phyloP scores from a whole-genome alignment of 2,113 vertebrate species.

The Chaetodon auriga region DNA sequence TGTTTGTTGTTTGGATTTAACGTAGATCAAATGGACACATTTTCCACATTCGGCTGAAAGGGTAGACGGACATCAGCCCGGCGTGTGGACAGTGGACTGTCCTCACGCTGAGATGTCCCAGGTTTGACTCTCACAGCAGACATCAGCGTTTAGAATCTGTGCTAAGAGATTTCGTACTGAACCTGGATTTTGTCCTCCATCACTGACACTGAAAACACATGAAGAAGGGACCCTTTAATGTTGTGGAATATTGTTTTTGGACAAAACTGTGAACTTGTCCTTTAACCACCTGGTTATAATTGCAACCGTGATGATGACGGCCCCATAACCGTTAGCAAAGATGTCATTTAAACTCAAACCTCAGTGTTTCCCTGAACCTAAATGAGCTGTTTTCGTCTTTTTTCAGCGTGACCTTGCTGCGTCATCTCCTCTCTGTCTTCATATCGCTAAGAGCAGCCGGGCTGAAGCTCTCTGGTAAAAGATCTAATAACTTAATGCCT shows the following conservation, averaged over 20 bases:
- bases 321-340: too few relatives aligned
- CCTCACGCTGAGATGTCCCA: too few relatives aligned
- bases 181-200: too few relatives aligned
- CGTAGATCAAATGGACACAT: conserved; percentile 8
- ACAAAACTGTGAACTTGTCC: not conserved
- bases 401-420: not conserved
- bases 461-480: conserved; percentile 29
- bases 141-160: too few relatives aligned
- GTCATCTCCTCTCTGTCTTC: not conserved
- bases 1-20: conserved; percentile 30
- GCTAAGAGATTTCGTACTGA: too few relatives aligned
- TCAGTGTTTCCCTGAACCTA: not conserved
- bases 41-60: conserved; percentile 18
- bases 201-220: too few relatives aligned
- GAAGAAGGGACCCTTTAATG: too few relatives aligned
- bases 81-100: too few relatives aligned
- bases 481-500: conserved; percentile 42
- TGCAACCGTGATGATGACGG: not conserved
- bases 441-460: conserved; percentile 6
- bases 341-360: not conserved
- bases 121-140: too few relatives aligned
- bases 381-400: not conserved
- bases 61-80: not conserved
- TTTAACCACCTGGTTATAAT: not conserved
- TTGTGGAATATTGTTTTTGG: too few relatives aligned